Evolutionary conservation across 2,113 vertebrate genomes (phyloP).

Genomic region (Apeltes quadracus): DNA sequence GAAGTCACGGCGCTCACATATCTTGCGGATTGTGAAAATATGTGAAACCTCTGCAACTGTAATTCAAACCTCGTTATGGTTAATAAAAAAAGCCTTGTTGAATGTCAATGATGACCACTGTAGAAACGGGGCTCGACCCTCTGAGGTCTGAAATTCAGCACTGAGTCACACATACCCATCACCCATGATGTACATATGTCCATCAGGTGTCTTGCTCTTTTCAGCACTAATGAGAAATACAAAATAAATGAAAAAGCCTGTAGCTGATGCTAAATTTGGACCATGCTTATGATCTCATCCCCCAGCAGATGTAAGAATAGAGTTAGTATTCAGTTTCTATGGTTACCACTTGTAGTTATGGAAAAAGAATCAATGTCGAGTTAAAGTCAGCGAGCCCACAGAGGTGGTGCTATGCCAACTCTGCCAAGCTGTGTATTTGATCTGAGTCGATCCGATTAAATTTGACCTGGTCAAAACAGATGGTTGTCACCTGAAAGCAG

Average conservation of each 20-base stretch:
- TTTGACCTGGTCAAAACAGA: constrained; percentile 26
- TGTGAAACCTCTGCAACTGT: background rate
- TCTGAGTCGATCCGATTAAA: constrained; percentile 40
- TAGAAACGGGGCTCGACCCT: background rate
- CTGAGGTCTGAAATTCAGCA: background rate
- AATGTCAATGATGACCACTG: background rate
- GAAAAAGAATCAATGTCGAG: constrained; percentile 59
- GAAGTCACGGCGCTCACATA: background rate
- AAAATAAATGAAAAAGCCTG: background rate
- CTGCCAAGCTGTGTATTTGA: constrained; percentile 20
- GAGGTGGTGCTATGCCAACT: constrained; percentile 37
- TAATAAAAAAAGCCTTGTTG: background rate
- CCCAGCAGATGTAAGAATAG: constrained; percentile 41
- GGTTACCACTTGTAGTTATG: constrained; percentile 57
- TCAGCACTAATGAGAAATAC: background rate
- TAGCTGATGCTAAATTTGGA: constrained; percentile 6
- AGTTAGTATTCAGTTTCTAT: constrained; percentile 62
- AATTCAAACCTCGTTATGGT: background rate
- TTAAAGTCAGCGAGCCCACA: constrained; percentile 57
- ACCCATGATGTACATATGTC: background rate
- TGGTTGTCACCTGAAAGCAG: constrained; percentile 5
- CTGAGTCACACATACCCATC: background rate
- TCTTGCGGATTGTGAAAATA: background rate
- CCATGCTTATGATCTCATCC: constrained; percentile 19
- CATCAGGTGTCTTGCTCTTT: background rate